Evolutionary conservation across 1,140 invertebrate species (phyloP).

Genomic region (Gonioctena quinquepunctata): DNA sequence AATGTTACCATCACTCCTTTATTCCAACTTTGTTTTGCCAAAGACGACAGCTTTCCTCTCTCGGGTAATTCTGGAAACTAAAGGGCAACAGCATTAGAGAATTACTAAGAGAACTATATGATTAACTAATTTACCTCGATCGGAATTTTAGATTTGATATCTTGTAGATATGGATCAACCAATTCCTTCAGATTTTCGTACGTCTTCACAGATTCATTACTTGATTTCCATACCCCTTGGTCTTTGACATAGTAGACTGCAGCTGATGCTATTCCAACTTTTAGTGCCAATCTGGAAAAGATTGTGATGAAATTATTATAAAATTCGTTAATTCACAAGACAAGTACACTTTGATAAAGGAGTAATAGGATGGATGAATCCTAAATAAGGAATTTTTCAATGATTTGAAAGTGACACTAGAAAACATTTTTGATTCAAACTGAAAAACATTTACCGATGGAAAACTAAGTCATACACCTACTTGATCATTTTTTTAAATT

Average conservation of each 20-base stretch:
- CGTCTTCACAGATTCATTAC: conserved; percentile 57
- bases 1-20: conserved; percentile 60
- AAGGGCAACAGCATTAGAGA: conserved; percentile 31
- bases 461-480: neutral
- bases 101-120: neutral
- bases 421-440: neutral
- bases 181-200: conserved; percentile 58
- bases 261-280: conserved; percentile 58
- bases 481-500: conserved; percentile 9
- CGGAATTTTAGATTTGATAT: conserved; percentile 59
- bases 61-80: conserved; percentile 61
- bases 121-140: conserved; percentile 56
- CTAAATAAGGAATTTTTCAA: neutral
- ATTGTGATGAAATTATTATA: neutral
- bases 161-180: conserved; percentile 59
- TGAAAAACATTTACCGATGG: neutral
- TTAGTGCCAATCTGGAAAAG: conserved; percentile 58
- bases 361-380: neutral
- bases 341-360: neutral
- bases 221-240: conserved; percentile 63
- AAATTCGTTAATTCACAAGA: neutral
- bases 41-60: conserved; percentile 52
- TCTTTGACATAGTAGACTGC: conserved; percentile 61
- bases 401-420: neutral
- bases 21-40: conserved; percentile 63